phyloP scores from a whole-genome alignment of 2,113 vertebrate species.

The Perognathus longimembris region DNA sequence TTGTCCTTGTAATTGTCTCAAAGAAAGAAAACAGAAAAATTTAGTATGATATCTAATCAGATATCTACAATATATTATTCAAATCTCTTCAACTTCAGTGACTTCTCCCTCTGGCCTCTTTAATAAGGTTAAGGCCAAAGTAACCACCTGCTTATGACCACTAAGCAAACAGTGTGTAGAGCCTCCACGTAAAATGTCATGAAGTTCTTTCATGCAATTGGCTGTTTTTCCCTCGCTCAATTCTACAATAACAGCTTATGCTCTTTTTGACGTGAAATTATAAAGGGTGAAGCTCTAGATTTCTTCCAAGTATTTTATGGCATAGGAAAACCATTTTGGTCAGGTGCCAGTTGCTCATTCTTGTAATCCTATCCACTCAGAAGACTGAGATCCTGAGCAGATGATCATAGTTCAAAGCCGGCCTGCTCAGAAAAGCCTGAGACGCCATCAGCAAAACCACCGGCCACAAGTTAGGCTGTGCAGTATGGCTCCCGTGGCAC shows the following conservation, averaged over 20 bases:
- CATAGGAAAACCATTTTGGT: too few relatives aligned
- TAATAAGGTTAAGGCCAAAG: neutral
- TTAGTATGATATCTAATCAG: neutral
- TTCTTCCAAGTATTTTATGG: neutral
- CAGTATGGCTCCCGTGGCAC: too few relatives aligned
- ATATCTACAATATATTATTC: neutral
- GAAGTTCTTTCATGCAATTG: neutral
- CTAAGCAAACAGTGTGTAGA: neutral
- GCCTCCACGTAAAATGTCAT: too few relatives aligned
- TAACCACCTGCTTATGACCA: neutral
- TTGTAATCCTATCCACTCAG: too few relatives aligned
- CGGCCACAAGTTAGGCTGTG: too few relatives aligned
- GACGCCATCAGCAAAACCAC: too few relatives aligned
- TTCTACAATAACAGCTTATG: conserved; percentile 6
- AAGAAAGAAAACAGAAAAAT: neutral
- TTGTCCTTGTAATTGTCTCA: neutral
- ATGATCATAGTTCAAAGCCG: too few relatives aligned
- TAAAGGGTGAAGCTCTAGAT: neutral
- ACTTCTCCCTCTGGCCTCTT: neutral
- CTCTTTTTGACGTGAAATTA: neutral
- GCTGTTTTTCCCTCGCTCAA: neutral
- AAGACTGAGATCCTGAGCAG: too few relatives aligned
- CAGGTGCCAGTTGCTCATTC: too few relatives aligned
- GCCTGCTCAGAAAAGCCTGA: too few relatives aligned
- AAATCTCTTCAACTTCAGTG: neutral